phyloP scores from a whole-genome alignment of 2,113 vertebrate genomes.

The Syngnathus typhle region DNA sequence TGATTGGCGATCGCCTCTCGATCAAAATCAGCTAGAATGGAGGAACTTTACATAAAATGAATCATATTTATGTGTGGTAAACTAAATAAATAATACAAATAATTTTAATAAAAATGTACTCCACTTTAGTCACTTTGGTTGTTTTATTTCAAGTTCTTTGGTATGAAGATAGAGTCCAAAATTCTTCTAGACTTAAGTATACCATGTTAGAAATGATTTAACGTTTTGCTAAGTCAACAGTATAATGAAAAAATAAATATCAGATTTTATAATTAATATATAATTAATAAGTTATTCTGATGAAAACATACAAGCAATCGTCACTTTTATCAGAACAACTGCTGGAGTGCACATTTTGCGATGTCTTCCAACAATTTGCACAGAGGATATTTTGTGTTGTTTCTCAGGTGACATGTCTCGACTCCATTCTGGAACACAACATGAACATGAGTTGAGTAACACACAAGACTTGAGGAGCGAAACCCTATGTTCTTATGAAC shows the following conservation, averaged over 20 bases:
- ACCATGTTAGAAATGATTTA: too few relatives aligned
- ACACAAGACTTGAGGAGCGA: background rate
- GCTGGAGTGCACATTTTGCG: accelerated
- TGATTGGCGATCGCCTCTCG: too few relatives aligned
- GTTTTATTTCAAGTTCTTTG: too few relatives aligned
- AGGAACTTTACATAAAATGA: too few relatives aligned
- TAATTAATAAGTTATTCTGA: background rate
- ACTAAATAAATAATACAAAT: too few relatives aligned
- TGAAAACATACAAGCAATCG: background rate
- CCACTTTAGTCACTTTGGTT: too few relatives aligned
- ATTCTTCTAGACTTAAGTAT: too few relatives aligned
- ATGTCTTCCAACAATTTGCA: accelerated
- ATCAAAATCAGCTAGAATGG: too few relatives aligned
- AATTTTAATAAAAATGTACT: too few relatives aligned
- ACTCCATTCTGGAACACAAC: constrained; percentile 18
- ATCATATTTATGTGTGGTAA: too few relatives aligned
- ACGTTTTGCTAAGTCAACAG: constrained; percentile 17
- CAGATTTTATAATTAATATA: constrained; percentile 19
- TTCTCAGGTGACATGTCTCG: accelerated
- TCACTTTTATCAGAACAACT: background rate
- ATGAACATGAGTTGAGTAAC: background rate
- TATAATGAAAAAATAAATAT: constrained; percentile 36
- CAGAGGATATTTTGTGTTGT: accelerated
- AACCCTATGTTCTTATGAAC: background rate
- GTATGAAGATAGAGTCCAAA: too few relatives aligned